Conservation (phyloP, 2,888 invertebrate genomes). For the Magallana nippona region DNA sequence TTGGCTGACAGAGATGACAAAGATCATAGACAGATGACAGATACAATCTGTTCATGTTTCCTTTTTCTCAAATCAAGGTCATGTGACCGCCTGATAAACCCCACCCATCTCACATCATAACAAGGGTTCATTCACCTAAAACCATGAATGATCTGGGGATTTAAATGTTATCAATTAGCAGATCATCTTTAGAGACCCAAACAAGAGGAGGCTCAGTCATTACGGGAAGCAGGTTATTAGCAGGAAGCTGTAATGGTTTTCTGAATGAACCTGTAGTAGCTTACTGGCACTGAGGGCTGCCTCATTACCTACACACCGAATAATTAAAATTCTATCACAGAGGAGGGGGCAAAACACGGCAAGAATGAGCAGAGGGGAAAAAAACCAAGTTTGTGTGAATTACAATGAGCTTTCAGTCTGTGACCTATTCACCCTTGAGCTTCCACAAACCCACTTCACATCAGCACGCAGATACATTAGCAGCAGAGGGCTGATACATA, state of each 20-base stretch:
- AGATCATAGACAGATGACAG: neutral
- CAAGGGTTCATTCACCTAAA: constrained; percentile 11
- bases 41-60: neutral
- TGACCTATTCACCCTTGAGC: constrained; percentile 8
- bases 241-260: neutral
- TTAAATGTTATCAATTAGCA: constrained; percentile 19
- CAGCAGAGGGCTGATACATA: neutral
- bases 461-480: constrained; percentile 12
- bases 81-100: constrained; percentile 13
- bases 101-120: constrained; percentile 3
- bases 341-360: no score
- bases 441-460: constrained; percentile 8
- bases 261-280: neutral
- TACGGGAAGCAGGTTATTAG: constrained; percentile 18
- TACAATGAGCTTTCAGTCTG: neutral
- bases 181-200: neutral
- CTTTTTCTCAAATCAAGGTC: constrained; percentile 4
- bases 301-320: neutral
- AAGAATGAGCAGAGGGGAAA: no score
- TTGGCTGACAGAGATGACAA: neutral
- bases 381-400: neutral
- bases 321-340: constrained; percentile 5
- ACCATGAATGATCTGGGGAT: neutral
- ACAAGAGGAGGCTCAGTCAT: neutral
- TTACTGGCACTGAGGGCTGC: neutral